Percentiles rank a stretch among this genome's conserved stretches.
These are phyloP conservation scores for Cyclura pinguis DNA, from an alignment of 2,797 vertebrate genomes.

Conservation along the genomic window DNA sequence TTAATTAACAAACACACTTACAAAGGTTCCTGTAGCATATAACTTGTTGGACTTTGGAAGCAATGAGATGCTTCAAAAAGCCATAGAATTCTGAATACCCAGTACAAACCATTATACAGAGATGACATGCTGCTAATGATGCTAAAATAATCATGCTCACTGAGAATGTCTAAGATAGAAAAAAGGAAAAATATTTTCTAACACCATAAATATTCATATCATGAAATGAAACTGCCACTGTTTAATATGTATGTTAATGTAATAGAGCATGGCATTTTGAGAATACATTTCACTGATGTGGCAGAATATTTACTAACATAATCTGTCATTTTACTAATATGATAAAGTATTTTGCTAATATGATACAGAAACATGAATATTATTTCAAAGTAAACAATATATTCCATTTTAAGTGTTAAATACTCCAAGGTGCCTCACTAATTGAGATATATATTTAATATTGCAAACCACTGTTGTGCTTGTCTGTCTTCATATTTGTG, in stretches of 20 bases:
- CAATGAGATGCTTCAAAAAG: not conserved
- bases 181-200: slow-evolving; percentile 1
- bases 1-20: not conserved
- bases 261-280: slow-evolving; percentile 42
- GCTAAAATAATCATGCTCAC: not conserved
- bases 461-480: slow-evolving; percentile 45
- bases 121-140: not conserved
- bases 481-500: slow-evolving; percentile 37
- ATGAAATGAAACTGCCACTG: slow-evolving; percentile 19
- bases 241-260: not conserved
- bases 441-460: slow-evolving; percentile 62
- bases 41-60: not conserved
- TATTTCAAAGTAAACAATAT: slow-evolving; percentile 62
- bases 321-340: slow-evolving; percentile 19
- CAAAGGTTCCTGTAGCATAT: accelerated
- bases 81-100: not conserved
- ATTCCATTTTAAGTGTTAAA: slow-evolving; percentile 46
- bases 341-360: slow-evolving; percentile 20
- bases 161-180: not conserved
- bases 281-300: slow-evolving; percentile 43
- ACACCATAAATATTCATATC: not conserved
- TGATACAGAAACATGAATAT: slow-evolving; percentile 14
- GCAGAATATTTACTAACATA: slow-evolving; percentile 34
- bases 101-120: not conserved
- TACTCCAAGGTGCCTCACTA: slow-evolving; percentile 57